Base-by-base conservation (phyloP, 1,140 invertebrate species). In the Drosophila sp. region DNA sequence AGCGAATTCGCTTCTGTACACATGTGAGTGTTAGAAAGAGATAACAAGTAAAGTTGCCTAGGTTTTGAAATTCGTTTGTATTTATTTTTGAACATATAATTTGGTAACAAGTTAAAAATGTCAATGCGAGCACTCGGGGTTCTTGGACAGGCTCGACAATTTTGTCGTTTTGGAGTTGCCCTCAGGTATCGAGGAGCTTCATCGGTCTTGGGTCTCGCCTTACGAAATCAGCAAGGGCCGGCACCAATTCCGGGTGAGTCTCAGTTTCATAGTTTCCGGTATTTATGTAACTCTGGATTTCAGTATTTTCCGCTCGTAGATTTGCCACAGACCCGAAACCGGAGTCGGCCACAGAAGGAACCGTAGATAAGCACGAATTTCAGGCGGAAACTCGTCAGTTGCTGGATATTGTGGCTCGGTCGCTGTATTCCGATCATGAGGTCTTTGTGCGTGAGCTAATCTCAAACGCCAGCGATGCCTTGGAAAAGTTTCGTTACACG, bases 381-480 rank as follows among this genome's bases (percentile, higher is more conserved):
- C 97, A 99, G 92, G 98, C 98, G 0, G 98, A 99, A 93, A 99
- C 98, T 0, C 94, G 96, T 75, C 98, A 98, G 96, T 92, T 99
- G 8, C 92, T 99, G 29, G 98, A 99, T 92, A 99, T 99, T 93
- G 98, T 99, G 7, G 98, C 98, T 1, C 97, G 97, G 89, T 99
- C 98, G 1, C 93, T 99, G 8, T 99, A 99, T 93, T 99, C 98
- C 0, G 98, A 99, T 83, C 98, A 99, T 93, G 98, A 99, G 93
- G 97, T 98, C 17, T 99, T 99, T 92, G 95, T 99, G 8, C 94
- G 98, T 74, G 98, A 99, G 93, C 92, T 99, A 1, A 97, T 99
- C 66, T 99, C 98, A 4, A 99, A 99, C 94, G 96, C 98, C 1
- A 99, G 97, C 93, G 98, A 99, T 95, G 98, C 98, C 10, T 93